Evolutionary conservation across 2,113 vertebrate species (phyloP), one percentile per base, ranked within the genome.

Genomic region (Galeopterus variegatus): DNA sequence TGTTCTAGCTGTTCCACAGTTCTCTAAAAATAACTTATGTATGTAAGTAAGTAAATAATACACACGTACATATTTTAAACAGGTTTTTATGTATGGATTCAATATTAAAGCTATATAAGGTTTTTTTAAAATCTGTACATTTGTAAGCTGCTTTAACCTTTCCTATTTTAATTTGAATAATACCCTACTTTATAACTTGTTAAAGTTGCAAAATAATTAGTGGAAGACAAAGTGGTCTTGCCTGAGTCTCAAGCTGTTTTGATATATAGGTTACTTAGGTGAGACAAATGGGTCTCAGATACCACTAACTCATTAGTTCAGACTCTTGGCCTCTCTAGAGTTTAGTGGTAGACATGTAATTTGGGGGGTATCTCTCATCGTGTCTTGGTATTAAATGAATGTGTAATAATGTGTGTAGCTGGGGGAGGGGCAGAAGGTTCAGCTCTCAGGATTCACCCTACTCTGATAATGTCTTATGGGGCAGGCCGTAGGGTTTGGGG

Each of bases 131-230:
- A 41, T 45, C 6, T 3, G 41, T 69, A 75, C 36, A 24, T 92
- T 64, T 95, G 36, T 65, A 87, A 72, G 3, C 24, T 65, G 33
- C 77, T 90, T 90, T 65, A 85, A 11, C 56, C 64, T 95, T n/a
- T 75, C n/a, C 26, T 65, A 19, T 93, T 85, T 91, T 79, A 77
- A 56, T 94, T 72, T 94, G 77, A 85, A 48, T 7, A 56, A 21
- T 65, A 17, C 3, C 41, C 8, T 17, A 24, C 11, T 23, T 70
- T n/a, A n/a, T 58, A 54, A 62, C 58, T 79, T 88, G 72, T 94
- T 85, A 87, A 92, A 90, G n/a, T 88, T 95, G 45, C 75, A 82
- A 77, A 65, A n/a, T 65, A 83, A 88, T 92, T 50, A 85, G 23
- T 76, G 75, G 62, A 80, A 91, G 73, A 23, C 52, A 15, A 23